Evolutionary conservation across 2,113 vertebrate genomes (phyloP).

Genomic region (Phoxinus phoxinus): DNA sequence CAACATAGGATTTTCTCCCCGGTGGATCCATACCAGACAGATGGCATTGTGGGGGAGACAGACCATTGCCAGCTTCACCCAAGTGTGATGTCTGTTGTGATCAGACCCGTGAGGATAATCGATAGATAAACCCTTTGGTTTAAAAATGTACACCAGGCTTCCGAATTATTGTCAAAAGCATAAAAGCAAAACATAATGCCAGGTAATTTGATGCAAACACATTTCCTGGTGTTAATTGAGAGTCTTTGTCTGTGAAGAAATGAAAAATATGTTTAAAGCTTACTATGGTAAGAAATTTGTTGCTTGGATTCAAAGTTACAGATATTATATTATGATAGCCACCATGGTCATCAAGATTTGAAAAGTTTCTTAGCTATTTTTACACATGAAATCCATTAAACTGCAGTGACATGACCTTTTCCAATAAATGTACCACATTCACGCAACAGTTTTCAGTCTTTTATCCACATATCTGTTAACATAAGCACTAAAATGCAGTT

Average conservation of each 20-base stretch:
- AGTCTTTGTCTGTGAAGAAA: background rate
- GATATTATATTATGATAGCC: background rate
- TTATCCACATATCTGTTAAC: background rate
- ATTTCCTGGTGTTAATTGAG: background rate
- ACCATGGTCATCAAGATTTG: background rate
- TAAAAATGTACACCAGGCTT: slow-evolving; percentile 18
- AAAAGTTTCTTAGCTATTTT: background rate
- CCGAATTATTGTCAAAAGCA: background rate
- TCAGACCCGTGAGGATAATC: slow-evolving; percentile 70
- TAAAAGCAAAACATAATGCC: background rate
- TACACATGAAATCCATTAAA: background rate
- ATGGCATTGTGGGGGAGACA: slow-evolving; percentile 71
- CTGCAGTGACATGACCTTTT: background rate
- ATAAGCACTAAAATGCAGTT: too few species aligned
- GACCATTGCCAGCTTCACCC: slow-evolving; percentile 57
- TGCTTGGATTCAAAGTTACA: background rate
- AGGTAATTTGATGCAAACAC: background rate
- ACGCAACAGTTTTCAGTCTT: background rate
- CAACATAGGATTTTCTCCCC: slow-evolving; percentile 20
- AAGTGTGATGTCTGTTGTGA: slow-evolving; percentile 69
- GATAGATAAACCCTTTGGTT: slow-evolving; percentile 67
- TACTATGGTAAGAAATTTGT: background rate
- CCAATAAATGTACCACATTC: background rate
- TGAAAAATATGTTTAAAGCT: background rate
- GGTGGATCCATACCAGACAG: slow-evolving; percentile 76